phyloP scores from a whole-genome alignment of 1,140 invertebrate species.

The Drosophila pectinifera region DNA sequence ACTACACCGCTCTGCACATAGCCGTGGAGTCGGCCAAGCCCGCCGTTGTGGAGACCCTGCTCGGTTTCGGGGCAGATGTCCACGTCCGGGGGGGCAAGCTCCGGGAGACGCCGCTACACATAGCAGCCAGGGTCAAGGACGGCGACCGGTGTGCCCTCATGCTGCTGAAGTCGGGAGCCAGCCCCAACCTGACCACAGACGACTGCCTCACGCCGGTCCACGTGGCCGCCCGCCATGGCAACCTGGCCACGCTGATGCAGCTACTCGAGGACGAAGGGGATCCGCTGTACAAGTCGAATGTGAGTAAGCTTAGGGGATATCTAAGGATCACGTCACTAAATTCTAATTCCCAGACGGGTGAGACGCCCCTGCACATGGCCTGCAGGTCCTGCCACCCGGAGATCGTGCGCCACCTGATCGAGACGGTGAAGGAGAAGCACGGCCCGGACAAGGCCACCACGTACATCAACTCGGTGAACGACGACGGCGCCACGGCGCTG shows the following conservation, averaged over 20 bases:
- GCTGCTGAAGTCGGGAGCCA: constrained; percentile 98
- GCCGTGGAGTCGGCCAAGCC: constrained; percentile 99
- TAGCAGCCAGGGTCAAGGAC: constrained; percentile 95
- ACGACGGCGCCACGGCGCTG: constrained; percentile 96
- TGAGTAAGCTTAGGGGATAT: constrained; percentile 76
- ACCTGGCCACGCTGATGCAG: constrained; percentile 92
- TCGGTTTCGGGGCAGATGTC: constrained; percentile 98
- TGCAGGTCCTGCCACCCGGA: constrained; percentile 93
- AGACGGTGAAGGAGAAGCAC: constrained; percentile 92
- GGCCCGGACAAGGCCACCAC: constrained; percentile 89
- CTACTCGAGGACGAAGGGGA: constrained; percentile 96
- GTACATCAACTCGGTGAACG: constrained; percentile 93
- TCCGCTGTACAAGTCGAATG: constrained; percentile 95
- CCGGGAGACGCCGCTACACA: constrained; percentile 97
- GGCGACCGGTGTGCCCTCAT: constrained; percentile 98
- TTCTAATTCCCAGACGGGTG: constrained; percentile 90
- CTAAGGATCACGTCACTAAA: neutral
- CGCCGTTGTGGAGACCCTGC: constrained; percentile 96
- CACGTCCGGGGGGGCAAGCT: constrained; percentile 95
- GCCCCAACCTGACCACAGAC: constrained; percentile 95
- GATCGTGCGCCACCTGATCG: constrained; percentile 93
- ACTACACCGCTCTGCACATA: constrained; percentile 99
- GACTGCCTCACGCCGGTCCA: constrained; percentile 98
- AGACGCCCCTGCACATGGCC: constrained; percentile 97
- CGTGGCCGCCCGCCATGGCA: constrained; percentile 95